Evolutionary conservation across 92 coral and sea anemone genomes (phyloP).

Genomic region (Epizoanthus rinbou): DNA sequence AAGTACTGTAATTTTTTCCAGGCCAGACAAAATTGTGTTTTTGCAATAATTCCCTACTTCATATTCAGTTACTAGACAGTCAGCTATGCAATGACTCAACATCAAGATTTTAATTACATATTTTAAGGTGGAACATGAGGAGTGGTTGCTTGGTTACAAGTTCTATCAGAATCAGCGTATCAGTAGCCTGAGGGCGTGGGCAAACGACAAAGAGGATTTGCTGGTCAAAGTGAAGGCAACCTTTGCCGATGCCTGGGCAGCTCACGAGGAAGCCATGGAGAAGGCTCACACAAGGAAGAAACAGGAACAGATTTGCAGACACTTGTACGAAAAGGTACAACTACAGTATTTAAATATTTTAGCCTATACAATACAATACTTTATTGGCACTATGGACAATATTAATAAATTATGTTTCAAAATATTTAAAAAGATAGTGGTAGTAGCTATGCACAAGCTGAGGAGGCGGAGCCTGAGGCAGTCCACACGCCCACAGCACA

Average conservation of each 20-base stretch:
- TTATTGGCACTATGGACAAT: too few species aligned
- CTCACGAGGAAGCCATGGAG: constrained; percentile 76
- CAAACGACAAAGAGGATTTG: constrained; percentile 81
- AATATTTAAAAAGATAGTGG: too few species aligned
- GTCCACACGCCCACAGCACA: too few species aligned
- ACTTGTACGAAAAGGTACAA: constrained; percentile 87
- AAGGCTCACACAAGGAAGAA: constrained; percentile 71
- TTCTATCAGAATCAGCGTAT: constrained; percentile 80
- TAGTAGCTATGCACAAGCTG: too few species aligned
- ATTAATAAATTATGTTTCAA: too few species aligned
- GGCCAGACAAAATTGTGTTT: too few species aligned
- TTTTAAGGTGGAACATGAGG: constrained; percentile 92
- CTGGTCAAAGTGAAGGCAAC: constrained; percentile 85
- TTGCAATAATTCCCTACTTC: too few species aligned
- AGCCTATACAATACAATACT: too few species aligned
- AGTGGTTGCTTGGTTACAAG: constrained; percentile 85
- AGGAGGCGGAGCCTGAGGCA: too few species aligned
- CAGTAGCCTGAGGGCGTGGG: constrained; percentile 86
- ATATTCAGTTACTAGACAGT: too few species aligned
- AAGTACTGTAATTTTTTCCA: too few species aligned
- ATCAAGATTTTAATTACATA: neutral
- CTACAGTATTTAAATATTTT: neutral
- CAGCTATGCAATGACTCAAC: neutral
- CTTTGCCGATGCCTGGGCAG: constrained; percentile 92
- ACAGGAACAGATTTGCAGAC: constrained; percentile 86